Evolutionary conservation across 2,797 vertebrate genomes (phyloP).

Genomic region (Momotus momota): DNA sequence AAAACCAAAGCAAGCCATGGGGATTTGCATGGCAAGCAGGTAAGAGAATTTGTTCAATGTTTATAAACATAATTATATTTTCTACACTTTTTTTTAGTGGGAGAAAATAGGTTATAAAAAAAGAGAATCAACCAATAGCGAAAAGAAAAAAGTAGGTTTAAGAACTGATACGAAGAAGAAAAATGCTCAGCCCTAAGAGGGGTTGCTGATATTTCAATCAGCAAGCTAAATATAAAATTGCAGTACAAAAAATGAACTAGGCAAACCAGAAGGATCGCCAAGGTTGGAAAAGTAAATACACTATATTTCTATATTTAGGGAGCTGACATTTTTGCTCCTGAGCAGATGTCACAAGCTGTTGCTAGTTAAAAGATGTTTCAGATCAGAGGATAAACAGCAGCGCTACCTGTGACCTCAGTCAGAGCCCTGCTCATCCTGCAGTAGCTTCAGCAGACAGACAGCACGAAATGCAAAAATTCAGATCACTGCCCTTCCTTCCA

Average conservation of each 20-base stretch:
- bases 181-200: background rate
- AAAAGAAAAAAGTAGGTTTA: background rate
- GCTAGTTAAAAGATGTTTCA: background rate
- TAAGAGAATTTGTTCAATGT: background rate
- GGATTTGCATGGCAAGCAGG: background rate
- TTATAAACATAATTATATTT: background rate
- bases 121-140: background rate
- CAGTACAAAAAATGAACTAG: conserved; percentile 27
- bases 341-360: conserved; percentile 9
- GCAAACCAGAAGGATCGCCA: conserved; percentile 23
- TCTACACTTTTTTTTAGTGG: background rate
- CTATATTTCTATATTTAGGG: conserved; percentile 53
- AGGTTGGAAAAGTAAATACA: conserved; percentile 40
- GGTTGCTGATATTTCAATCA: conserved; percentile 10
- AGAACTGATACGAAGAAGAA: background rate
- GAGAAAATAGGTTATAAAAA: background rate
- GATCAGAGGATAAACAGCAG: background rate
- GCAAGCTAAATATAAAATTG: conserved; percentile 24
- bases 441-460: background rate
- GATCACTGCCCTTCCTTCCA: background rate
- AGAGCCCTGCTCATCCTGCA: background rate
- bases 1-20: background rate
- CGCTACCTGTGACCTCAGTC: background rate
- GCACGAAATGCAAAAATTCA: background rate
- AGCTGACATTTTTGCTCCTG: conserved; percentile 39